Evolutionary conservation across 2,113 vertebrate genomes (phyloP).

Genomic region (Lamprotornis superbus): DNA sequence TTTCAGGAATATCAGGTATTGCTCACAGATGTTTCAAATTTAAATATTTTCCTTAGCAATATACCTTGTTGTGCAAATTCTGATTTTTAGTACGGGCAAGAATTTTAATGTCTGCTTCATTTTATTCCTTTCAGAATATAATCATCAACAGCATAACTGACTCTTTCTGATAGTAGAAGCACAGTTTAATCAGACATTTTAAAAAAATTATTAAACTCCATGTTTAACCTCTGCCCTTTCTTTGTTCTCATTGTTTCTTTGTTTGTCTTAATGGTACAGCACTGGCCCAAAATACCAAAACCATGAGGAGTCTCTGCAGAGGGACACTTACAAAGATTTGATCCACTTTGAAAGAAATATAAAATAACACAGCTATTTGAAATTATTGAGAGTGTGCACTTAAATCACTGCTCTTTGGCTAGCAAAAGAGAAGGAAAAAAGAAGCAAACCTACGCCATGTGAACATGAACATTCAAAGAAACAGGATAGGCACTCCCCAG

Average conservation of each 20-base stretch:
- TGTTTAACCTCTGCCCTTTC: background rate
- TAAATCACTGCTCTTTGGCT: conserved; percentile 14
- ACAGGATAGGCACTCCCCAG: background rate
- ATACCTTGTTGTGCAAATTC: background rate
- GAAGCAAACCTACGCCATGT: background rate
- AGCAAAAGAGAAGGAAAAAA: background rate
- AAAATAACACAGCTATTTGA: background rate
- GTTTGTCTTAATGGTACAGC: background rate
- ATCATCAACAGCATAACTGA: background rate
- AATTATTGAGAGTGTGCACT: background rate
- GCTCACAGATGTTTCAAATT: background rate
- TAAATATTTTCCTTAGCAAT: background rate
- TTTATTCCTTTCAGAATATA: background rate
- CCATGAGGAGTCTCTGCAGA: background rate
- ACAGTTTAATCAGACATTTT: background rate
- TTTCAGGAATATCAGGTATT: background rate
- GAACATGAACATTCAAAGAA: background rate
- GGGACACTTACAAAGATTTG: background rate
- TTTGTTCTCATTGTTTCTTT: background rate
- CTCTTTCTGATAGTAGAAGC: background rate
- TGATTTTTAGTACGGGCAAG: background rate
- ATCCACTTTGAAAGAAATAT: background rate
- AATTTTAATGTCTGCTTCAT: background rate
- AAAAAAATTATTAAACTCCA: background rate
- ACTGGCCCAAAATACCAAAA: background rate